Evolutionary conservation across 2,888 invertebrate species (phyloP).

Genomic region (Spisula subtruncata): DNA sequence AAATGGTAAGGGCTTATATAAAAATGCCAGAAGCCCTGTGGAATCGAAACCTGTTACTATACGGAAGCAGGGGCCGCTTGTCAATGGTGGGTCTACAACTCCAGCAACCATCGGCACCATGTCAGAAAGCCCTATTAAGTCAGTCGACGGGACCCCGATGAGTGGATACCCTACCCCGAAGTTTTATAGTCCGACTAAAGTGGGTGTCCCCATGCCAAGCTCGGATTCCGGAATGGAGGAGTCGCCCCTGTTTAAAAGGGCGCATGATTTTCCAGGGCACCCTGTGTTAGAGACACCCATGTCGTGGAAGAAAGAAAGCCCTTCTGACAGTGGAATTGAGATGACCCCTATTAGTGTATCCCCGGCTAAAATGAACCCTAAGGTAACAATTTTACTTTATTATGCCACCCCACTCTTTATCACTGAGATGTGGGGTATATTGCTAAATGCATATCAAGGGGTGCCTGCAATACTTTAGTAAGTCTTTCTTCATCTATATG

Average conservation of each 20-base stretch:
- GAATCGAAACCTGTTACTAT: constrained; percentile 2
- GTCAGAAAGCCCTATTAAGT: neutral
- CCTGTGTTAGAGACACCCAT: constrained; percentile 38
- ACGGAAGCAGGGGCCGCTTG: neutral
- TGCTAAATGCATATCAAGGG: too few relatives aligned
- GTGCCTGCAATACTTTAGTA: too few relatives aligned
- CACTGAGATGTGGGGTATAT: too few relatives aligned
- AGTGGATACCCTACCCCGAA: neutral
- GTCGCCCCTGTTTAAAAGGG: constrained; percentile 21
- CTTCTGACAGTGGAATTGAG: constrained; percentile 67
- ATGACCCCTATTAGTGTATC: constrained; percentile 59
- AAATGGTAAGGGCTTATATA: constrained; percentile 8
- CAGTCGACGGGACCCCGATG: neutral
- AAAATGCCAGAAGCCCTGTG: constrained; percentile 27
- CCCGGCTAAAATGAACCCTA: constrained; percentile 65
- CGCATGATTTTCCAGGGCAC: neutral
- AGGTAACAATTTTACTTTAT: constrained; percentile 50
- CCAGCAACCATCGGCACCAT: neutral
- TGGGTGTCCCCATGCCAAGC: neutral
- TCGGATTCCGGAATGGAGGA: constrained; percentile 26
- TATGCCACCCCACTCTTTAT: neutral
- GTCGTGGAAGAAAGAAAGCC: constrained; percentile 57
- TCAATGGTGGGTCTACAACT: neutral
- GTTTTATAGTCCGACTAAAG: constrained; percentile 2
- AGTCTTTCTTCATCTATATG: too few relatives aligned